Percentiles rank a stretch among this genome's conserved stretches.
Evolutionary conservation across 2,113 vertebrate genomes (phyloP).

Genomic region (Pogona vitticeps): DNA sequence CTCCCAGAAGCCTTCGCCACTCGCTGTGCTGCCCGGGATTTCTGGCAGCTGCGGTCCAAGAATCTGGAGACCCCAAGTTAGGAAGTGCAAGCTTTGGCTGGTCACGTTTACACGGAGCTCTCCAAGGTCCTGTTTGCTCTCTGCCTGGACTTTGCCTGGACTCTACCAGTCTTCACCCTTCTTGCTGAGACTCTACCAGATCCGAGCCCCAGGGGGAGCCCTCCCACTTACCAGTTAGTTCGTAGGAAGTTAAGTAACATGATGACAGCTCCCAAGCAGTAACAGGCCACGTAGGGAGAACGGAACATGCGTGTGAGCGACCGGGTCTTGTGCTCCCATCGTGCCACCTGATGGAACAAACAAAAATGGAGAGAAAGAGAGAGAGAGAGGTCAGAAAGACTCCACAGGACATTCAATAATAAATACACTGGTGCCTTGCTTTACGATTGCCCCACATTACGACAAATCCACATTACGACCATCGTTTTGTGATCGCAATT

Average conservation of each 20-base stretch:
- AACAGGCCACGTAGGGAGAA: constrained; percentile 85
- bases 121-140: background rate
- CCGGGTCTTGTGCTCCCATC: constrained; percentile 89
- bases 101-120: background rate
- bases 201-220: background rate
- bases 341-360: constrained; percentile 80
- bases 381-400: background rate
- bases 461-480: too few relatives aligned
- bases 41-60: too few relatives aligned
- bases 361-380: constrained; percentile 28
- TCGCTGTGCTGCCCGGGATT: too few relatives aligned
- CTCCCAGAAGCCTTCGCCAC: too few relatives aligned
- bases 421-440: too few relatives aligned
- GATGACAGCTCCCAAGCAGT: constrained; percentile 81
- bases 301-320: constrained; percentile 80
- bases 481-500: too few relatives aligned
- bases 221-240: constrained; percentile 86
- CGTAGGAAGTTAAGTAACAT: constrained; percentile 86
- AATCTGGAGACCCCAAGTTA: too few relatives aligned
- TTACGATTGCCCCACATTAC: too few relatives aligned
- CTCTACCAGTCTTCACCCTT: too few relatives aligned
- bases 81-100: background rate
- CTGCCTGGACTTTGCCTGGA: background rate
- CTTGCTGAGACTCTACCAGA: too few relatives aligned
- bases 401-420: background rate